Conservation (phyloP, 2,888 invertebrate genomes). For the Sesia apiformis region DNA sequence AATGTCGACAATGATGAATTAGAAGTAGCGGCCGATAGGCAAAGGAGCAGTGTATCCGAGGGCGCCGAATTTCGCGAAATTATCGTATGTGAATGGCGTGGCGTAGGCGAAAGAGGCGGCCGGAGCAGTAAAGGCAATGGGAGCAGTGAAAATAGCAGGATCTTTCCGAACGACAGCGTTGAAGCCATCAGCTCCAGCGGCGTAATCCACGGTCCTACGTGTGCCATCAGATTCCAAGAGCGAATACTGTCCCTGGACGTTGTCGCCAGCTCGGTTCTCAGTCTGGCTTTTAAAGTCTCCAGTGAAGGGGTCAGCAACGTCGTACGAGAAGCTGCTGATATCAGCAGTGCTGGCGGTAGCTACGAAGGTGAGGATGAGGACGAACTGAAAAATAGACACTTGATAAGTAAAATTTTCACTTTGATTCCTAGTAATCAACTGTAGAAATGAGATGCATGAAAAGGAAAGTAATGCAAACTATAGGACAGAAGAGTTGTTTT, state of each 20-base stretch:
- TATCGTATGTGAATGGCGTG: conserved; percentile 12
- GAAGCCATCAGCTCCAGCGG: conserved; percentile 70
- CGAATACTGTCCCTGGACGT: conserved; percentile 71
- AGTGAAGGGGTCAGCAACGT: conserved; percentile 71
- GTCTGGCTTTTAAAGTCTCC: conserved; percentile 73
- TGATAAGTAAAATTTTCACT: not conserved
- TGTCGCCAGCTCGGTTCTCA: conserved; percentile 62
- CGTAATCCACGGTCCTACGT: conserved; percentile 70
- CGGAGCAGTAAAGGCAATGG: conserved; percentile 22
- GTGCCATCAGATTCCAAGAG: conserved; percentile 70
- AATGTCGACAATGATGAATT: conserved; percentile 8
- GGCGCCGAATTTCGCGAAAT: conserved; percentile 5
- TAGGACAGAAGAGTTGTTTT: not conserved
- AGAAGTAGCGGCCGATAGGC: conserved; percentile 23
- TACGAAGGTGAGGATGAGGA: conserved; percentile 37
- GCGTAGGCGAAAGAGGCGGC: conserved; percentile 11
- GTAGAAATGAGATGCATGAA: not conserved
- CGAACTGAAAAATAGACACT: conserved; percentile 30
- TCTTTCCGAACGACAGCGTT: conserved; percentile 72
- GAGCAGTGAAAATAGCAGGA: conserved; percentile 42
- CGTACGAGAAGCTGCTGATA: conserved; percentile 65
- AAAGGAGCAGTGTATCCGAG: conserved; percentile 10
- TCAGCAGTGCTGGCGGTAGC: conserved; percentile 26
- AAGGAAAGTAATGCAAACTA: not conserved
- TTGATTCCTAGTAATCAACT: not conserved